Conservation (phyloP, 1,140 invertebrate species). For the Drosophila novamexicana region DNA sequence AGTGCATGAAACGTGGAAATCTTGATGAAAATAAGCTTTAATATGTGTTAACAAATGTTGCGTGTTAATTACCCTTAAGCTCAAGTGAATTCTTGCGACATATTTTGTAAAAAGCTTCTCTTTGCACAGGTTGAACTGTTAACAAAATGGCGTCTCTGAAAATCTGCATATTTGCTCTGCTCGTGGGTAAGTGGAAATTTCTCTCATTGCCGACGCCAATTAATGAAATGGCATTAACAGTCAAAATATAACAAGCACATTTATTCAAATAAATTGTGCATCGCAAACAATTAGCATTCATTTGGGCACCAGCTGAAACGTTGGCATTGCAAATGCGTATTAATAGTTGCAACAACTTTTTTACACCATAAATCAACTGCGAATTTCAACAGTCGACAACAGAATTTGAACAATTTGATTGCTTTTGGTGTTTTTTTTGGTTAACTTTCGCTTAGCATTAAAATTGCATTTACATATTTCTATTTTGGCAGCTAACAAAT, state of each 20-base stretch:
- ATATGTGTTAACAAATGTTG: not conserved
- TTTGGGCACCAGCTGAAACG: constrained; percentile 30
- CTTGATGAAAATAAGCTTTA: constrained; percentile 12
- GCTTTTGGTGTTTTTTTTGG: not conserved
- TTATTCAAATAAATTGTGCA: constrained; percentile 23
- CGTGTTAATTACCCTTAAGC: too few relatives aligned
- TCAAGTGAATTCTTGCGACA: not conserved
- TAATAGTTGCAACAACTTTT: constrained; percentile 10
- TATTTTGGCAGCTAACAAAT: constrained; percentile 18
- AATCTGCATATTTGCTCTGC: constrained; percentile 79
- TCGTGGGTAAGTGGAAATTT: constrained; percentile 71
- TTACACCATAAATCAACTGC: constrained; percentile 5
- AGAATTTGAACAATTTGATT: constrained; percentile 12
- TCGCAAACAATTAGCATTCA: constrained; percentile 59
- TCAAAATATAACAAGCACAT: constrained; percentile 31
- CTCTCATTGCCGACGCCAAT: constrained; percentile 50
- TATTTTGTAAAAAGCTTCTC: constrained; percentile 49
- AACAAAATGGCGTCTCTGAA: constrained; percentile 75
- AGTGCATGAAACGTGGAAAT: constrained; percentile 28
- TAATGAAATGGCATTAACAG: constrained; percentile 47
- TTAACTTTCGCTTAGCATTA: not conserved
- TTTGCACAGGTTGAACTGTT: constrained; percentile 57
- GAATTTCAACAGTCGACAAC: constrained; percentile 17
- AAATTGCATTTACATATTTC: constrained; percentile 19
- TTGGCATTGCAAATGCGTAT: constrained; percentile 23